Evolutionary conservation across 2,888 invertebrate genomes (phyloP).

Genomic region (Athalia circularis): DNA sequence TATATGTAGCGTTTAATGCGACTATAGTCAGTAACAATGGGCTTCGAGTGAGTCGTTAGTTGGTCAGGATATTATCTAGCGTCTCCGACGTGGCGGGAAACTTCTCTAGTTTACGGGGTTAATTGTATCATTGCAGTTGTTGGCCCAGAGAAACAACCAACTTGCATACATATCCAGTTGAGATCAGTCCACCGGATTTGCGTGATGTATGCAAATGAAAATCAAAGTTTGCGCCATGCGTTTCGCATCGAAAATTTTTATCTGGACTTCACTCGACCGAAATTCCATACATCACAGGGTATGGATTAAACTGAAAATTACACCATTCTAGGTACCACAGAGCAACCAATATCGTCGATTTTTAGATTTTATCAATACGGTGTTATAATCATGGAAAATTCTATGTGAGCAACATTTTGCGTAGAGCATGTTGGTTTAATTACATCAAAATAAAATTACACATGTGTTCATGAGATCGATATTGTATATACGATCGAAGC

Average conservation of each 20-base stretch:
- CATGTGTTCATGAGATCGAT: no score
- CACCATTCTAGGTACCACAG: not conserved
- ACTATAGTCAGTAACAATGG: slow-evolving; percentile 2
- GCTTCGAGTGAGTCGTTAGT: slow-evolving; percentile 15
- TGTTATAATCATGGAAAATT: not conserved
- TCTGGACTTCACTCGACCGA: not conserved
- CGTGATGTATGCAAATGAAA: slow-evolving; percentile 44
- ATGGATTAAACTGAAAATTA: slow-evolving; percentile 4
- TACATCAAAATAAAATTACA: no score
- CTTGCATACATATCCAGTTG: not conserved
- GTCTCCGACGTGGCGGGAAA: not conserved
- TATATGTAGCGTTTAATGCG: not conserved
- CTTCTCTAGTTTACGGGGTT: slow-evolving; percentile 10
- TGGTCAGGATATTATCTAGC: not conserved
- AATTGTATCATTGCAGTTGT: slow-evolving; percentile 47
- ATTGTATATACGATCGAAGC: no score
- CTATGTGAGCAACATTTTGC: not conserved
- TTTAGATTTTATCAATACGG: not conserved
- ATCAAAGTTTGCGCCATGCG: slow-evolving; percentile 44
- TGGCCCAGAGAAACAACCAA: slow-evolving; percentile 55
- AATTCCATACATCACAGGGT: not conserved
- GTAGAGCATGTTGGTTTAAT: no score
- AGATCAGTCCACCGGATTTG: not conserved
- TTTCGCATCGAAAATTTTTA: slow-evolving; percentile 8
- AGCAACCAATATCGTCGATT: not conserved